These are phyloP conservation scores for Hydrotaea cyrtoneurina DNA, from an alignment of 2,888 invertebrate genomes.

Conservation along the genomic window DNA sequence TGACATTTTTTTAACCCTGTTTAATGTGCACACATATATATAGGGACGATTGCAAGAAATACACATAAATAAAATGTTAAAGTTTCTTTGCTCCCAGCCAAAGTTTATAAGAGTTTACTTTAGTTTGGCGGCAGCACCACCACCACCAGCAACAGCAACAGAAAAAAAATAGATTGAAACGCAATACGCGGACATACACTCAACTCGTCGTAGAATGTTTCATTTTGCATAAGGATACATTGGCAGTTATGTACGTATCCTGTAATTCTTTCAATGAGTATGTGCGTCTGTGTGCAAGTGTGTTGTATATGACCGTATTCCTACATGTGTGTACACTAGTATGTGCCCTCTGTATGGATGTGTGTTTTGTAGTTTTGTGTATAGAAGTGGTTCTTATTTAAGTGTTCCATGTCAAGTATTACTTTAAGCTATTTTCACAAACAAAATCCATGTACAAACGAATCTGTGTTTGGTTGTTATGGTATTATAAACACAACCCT, in stretches of 20 bases:
- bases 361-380: not conserved
- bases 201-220: constrained; percentile 23
- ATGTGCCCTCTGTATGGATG: constrained; percentile 1
- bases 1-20: no score
- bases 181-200: constrained; percentile 21
- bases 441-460: constrained; percentile 20
- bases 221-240: constrained; percentile 38
- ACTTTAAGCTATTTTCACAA: constrained; percentile 48
- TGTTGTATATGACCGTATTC: not conserved
- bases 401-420: constrained; percentile 58
- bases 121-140: constrained; percentile 9
- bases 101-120: constrained; percentile 35
- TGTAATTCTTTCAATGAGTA: not conserved
- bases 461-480: constrained; percentile 27
- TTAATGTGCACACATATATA: not conserved
- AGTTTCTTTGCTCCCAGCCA: constrained; percentile 32
- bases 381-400: constrained; percentile 37
- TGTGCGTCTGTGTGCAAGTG: not conserved
- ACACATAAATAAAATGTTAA: constrained; percentile 30
- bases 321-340: not conserved
- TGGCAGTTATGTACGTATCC: constrained; percentile 15
- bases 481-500: constrained; percentile 12
- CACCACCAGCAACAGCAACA: not conserved
- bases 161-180: constrained; percentile 24
- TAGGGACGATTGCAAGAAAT: not conserved